These are phyloP conservation scores for Amazona vittata DNA, from an alignment of 2,113 vertebrate genomes.

Conservation along the genomic window DNA sequence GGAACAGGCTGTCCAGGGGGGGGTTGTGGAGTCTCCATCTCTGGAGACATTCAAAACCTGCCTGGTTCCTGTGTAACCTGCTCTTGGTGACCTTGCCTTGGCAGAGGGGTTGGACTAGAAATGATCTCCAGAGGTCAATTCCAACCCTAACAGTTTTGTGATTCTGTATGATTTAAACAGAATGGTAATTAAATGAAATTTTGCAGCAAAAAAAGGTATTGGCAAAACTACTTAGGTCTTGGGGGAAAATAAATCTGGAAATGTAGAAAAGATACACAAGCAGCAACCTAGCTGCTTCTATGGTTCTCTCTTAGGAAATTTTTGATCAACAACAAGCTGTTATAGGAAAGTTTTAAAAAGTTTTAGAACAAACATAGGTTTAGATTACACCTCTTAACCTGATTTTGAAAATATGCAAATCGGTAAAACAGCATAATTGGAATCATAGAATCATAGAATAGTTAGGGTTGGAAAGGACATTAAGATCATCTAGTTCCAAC, in stretches of 20 bases:
- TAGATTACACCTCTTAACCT: neutral
- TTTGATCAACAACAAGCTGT: neutral
- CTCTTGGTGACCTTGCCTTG: neutral
- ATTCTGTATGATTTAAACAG: neutral
- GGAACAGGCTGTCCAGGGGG: neutral
- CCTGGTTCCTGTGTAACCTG: neutral
- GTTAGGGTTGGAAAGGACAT: no score
- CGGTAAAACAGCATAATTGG: neutral
- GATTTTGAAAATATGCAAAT: neutral
- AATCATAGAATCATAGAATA: no score
- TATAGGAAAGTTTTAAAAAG: neutral
- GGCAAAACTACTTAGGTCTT: neutral
- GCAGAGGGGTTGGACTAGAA: neutral
- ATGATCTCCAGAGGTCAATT: neutral
- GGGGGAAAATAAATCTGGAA: neutral
- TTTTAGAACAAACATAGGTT: neutral
- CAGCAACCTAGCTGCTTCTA: neutral
- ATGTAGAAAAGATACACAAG: neutral
- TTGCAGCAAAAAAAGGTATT: neutral
- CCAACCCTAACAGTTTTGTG: neutral
- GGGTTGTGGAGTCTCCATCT: neutral
- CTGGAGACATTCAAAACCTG: neutral
- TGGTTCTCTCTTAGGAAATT: neutral
- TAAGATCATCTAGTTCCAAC: no score
- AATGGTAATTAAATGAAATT: neutral